Evolutionary conservation across 2,797 vertebrate genomes (phyloP).

Genomic region (Poecilia picta): DNA sequence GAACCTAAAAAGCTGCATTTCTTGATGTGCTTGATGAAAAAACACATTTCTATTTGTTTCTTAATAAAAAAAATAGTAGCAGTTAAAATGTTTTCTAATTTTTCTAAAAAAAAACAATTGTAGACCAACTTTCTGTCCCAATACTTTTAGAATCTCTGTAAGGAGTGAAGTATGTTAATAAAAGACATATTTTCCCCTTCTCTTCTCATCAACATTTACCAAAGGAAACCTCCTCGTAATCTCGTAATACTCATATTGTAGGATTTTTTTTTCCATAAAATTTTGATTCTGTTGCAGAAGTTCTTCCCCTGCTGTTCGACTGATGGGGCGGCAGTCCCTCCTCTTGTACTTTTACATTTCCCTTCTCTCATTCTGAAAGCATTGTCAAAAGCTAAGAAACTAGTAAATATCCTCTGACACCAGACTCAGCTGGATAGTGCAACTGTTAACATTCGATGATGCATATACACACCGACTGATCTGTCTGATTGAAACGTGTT

Average conservation of each 20-base stretch:
- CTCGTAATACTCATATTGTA: not conserved
- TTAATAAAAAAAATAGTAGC: not conserved
- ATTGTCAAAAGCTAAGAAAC: conserved; percentile 29
- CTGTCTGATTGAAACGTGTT: conserved; percentile 20
- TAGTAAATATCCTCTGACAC: conserved; percentile 46
- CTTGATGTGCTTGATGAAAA: not conserved
- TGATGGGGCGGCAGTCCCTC: conserved; percentile 49
- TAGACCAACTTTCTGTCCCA: not conserved
- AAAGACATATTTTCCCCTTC: not conserved
- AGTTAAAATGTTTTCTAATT: not conserved
- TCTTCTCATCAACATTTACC: conserved; percentile 31
- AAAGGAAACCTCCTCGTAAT: not conserved
- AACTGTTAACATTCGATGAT: conserved; percentile 28
- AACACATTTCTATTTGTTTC: not conserved
- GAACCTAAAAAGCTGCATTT: not conserved
- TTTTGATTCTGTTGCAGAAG: conserved; percentile 58
- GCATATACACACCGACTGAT: not conserved
- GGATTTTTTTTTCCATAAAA: conserved; percentile 24
- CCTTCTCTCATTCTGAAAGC: conserved; percentile 37
- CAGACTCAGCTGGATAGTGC: conserved; percentile 24
- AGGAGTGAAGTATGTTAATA: conserved; percentile 27
- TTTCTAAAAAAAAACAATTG: not conserved
- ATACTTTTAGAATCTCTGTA: conserved; percentile 34
- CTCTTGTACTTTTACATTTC: conserved; percentile 50
- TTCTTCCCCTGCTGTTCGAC: conserved; percentile 62